Evolutionary conservation across 2,113 vertebrate species (phyloP).

Genomic region (Poeciliopsis prolifica): DNA sequence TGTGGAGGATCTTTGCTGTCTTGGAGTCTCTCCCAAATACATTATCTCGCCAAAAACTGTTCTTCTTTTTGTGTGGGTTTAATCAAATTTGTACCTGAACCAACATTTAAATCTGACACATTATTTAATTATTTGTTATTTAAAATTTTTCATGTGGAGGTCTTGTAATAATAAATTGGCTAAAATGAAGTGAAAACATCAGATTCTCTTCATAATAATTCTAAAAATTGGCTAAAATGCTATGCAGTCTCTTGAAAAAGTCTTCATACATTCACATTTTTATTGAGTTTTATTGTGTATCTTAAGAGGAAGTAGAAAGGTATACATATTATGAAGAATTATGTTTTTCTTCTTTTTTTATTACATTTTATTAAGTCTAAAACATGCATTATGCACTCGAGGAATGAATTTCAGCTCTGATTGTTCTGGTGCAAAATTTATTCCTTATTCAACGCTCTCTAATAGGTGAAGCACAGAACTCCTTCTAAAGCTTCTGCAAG

Average conservation of each 20-base stretch:
- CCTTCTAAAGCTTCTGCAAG: background rate
- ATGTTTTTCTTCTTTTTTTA: no score
- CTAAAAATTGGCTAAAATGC: no score
- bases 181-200: background rate
- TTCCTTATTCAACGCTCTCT: background rate
- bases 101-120: no score
- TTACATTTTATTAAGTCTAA: background rate
- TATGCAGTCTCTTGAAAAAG: no score
- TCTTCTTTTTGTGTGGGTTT: background rate
- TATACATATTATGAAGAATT: no score
- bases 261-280: background rate
- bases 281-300: background rate
- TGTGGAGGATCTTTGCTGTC: background rate
- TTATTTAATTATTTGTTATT: background rate
- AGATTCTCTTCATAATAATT: background rate
- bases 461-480: background rate
- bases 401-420: background rate
- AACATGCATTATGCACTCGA: background rate
- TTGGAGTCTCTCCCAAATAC: background rate
- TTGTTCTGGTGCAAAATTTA: background rate
- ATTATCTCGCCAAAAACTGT: no score
- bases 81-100: no score
- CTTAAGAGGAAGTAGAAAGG: no score
- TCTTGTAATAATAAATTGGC: background rate
- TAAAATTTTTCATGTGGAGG: background rate